Evolutionary conservation across 2,113 vertebrate species (phyloP).

Genomic region (Dendropsophus ebraccatus): DNA sequence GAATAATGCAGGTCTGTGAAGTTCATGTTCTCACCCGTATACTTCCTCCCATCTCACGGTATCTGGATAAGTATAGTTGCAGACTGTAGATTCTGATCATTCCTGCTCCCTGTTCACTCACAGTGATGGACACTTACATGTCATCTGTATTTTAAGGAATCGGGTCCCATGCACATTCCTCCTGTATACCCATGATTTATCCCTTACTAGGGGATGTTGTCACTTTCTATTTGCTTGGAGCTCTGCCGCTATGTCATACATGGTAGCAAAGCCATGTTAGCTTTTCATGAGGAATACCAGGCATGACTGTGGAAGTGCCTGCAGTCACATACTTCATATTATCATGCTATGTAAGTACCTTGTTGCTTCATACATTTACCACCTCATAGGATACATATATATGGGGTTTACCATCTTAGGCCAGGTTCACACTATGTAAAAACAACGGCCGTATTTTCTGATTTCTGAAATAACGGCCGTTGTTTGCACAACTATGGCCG

Average conservation of each 20-base stretch:
- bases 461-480: no score
- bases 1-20: no score
- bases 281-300: background rate
- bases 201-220: slow-evolving; percentile 47
- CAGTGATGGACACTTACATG: slow-evolving; percentile 48
- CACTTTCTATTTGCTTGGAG: slow-evolving; percentile 52
- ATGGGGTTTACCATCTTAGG: no score
- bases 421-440: no score
- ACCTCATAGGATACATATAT: no score
- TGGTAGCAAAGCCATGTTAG: slow-evolving; percentile 22
- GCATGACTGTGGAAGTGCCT: background rate
- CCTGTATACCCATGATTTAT: slow-evolving; percentile 54
- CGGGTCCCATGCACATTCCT: slow-evolving; percentile 55
- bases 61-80: slow-evolving; percentile 46
- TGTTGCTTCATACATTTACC: background rate
- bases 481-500: no score
- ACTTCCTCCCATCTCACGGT: background rate
- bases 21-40: background rate
- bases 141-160: slow-evolving; percentile 49
- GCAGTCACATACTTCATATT: background rate
- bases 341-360: background rate
- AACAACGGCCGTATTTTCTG: no score
- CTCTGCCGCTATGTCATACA: slow-evolving; percentile 22
- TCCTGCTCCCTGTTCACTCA: slow-evolving; percentile 22
- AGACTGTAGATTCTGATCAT: slow-evolving; percentile 48